phyloP scores from a whole-genome alignment of 2,113 vertebrate genomes.

The Corythoichthys intestinalis region DNA sequence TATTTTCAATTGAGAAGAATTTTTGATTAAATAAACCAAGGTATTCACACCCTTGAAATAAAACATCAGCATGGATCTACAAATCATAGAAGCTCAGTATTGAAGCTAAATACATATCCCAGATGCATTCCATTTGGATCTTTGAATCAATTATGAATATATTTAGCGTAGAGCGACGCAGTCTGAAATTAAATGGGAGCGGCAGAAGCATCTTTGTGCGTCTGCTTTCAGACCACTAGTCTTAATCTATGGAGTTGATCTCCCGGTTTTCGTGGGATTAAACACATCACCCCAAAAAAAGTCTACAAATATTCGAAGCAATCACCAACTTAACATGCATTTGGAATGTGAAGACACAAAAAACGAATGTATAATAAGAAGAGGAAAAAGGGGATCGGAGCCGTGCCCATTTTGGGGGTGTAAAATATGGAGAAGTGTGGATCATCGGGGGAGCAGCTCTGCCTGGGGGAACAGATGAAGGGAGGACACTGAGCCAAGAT shows the following conservation, averaged over 20 bases:
- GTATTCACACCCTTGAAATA: not conserved
- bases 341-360: slow-evolving; percentile 71
- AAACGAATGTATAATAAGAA: slow-evolving; percentile 69
- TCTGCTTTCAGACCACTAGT: slow-evolving; percentile 54
- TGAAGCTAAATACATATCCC: slow-evolving; percentile 35
- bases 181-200: slow-evolving; percentile 37
- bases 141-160: slow-evolving; percentile 39
- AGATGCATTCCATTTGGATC: slow-evolving; percentile 42
- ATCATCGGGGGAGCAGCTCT: slow-evolving; percentile 73
- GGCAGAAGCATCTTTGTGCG: slow-evolving; percentile 44
- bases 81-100: slow-evolving; percentile 27
- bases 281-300: slow-evolving; percentile 56
- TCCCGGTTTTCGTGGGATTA: slow-evolving; percentile 62
- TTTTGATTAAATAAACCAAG: too few relatives aligned
- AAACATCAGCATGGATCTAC: slow-evolving; percentile 12
- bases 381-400: slow-evolving; percentile 72
- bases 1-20: too few relatives aligned
- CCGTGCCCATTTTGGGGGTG: slow-evolving; percentile 73
- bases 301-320: slow-evolving; percentile 72
- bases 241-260: slow-evolving; percentile 71
- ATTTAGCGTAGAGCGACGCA: slow-evolving; percentile 24
- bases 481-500: slow-evolving; percentile 72
- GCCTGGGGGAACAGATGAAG: slow-evolving; percentile 76
- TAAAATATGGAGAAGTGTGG: slow-evolving; percentile 76
- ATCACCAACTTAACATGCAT: slow-evolving; percentile 71